These are phyloP conservation scores for Oscheius sp. DNA, from an alignment of 2,888 invertebrate species.

Conservation along the genomic window DNA sequence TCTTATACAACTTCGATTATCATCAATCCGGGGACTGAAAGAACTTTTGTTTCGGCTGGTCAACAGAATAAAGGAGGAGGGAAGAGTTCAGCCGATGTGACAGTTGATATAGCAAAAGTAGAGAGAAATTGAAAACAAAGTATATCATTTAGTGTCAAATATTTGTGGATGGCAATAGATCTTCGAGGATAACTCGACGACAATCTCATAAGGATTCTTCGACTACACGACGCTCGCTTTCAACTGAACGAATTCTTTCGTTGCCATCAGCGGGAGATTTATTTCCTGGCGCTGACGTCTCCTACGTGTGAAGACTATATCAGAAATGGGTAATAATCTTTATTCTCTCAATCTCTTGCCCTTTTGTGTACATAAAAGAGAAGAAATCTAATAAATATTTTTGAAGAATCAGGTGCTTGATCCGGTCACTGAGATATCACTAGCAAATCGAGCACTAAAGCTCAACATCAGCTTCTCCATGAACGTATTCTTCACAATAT, in stretches of 20 bases:
- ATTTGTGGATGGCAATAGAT: conserved; percentile 19
- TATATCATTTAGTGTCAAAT: conserved; percentile 23
- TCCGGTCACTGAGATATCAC: conserved; percentile 39
- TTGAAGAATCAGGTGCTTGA: conserved; percentile 2
- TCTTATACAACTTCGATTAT: conserved; percentile 67
- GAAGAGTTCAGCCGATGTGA: conserved; percentile 10
- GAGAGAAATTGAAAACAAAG: background rate
- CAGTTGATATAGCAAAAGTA: conserved; percentile 26
- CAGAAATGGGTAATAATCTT: conserved; percentile 16
- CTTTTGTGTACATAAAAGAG: conserved; percentile 19
- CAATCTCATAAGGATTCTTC: conserved; percentile 31
- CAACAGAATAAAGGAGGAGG: background rate
- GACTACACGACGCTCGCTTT: background rate
- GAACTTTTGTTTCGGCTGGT: conserved; percentile 7
- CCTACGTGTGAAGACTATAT: conserved; percentile 29
- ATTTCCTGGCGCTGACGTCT: conserved; percentile 32
- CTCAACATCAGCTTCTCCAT: conserved; percentile 54
- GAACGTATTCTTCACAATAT: conserved; percentile 56
- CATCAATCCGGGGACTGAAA: conserved; percentile 55
- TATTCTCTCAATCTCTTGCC: background rate
- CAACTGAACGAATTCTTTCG: conserved; percentile 5
- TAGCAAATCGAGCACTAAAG: conserved; percentile 48
- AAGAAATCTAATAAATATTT: conserved; percentile 15
- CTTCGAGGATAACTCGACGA: conserved; percentile 9
- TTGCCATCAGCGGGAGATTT: conserved; percentile 23